phyloP scores from a whole-genome alignment of 2,797 vertebrate species.

The Pseudochaenichthys georgianus region DNA sequence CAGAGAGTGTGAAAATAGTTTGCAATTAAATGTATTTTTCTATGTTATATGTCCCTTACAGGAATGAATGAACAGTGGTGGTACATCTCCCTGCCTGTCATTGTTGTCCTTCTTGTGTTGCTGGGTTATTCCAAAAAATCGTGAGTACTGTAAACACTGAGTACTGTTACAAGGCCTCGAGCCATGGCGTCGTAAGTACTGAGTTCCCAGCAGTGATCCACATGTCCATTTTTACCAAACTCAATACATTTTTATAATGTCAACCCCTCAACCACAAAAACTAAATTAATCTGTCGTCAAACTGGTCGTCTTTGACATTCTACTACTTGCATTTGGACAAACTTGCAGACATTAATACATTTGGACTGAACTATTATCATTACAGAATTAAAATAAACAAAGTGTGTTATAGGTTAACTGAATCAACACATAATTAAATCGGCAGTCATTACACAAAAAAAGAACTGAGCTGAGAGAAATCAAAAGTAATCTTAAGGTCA shows the following conservation, averaged over 20 bases:
- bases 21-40: neutral
- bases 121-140: slow-evolving; percentile 55
- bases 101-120: neutral
- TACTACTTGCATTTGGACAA: neutral
- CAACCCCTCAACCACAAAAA: neutral
- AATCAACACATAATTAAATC: neutral
- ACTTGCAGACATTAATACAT: neutral
- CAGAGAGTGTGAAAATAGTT: neutral
- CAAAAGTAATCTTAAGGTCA: slow-evolving; percentile 15
- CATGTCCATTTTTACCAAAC: neutral
- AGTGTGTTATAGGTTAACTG: neutral
- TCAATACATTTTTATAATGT: neutral
- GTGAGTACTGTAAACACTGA: slow-evolving; percentile 69
- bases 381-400: neutral
- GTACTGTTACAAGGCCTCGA: neutral
- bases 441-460: neutral
- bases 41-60: neutral
- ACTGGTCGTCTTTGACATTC: neutral
- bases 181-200: neutral
- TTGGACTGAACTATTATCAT: neutral
- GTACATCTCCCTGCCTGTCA: neutral
- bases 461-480: neutral
- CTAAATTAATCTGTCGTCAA: neutral
- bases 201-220: neutral
- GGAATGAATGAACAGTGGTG: neutral